Evolutionary conservation across 2,797 vertebrate genomes (phyloP), one percentile per base, ranked within the genome.

Genomic region (Simalia tracyae): DNA sequence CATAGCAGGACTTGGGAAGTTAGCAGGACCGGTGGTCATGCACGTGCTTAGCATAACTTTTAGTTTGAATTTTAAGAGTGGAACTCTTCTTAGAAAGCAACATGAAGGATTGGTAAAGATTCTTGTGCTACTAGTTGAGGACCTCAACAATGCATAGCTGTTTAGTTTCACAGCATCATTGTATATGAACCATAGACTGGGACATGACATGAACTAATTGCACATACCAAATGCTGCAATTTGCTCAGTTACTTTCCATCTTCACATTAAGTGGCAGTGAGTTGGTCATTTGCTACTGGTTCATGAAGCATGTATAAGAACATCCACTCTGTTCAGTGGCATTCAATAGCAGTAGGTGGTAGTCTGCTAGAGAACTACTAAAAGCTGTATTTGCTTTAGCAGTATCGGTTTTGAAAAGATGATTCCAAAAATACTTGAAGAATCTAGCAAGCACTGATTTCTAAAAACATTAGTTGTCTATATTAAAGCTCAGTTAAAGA

Each of bases 391-490:
- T n/a, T 54, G 42, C 4, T 92, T 4, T 26, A 64, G 31, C 81
- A 89, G 28, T 36, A 15, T 85, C 24, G 36, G 7, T 60, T 89
- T 68, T 89, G 54, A 7, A 66, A 88, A 17, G 42, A 8, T 12
- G 5, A 63, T 72, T 59, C 64, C 17, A 17, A 94, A 96, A 93
- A 90, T 10, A 17, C 4, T 90, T 26, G 81, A 91, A 92, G n/a
- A 91, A 72, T 0, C 0, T 92, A 92, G 60, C 1, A 85, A 93
- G 66, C 36, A 56, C 50, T 93, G 19, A 94, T 84, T 54, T 76
- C 0, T 5, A 5, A 1, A 54, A 10, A 46, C 46, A 94, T 91
- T n/a, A 26, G 46, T 24, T 8, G 46, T 91, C 66, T 1, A 64
- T 54, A 42, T 64, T 84, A 11, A 85, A 84, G 15, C 31, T 90